These are phyloP conservation scores for Rana temporaria DNA, from an alignment of 2,113 vertebrate genomes.

Conservation along the genomic window DNA sequence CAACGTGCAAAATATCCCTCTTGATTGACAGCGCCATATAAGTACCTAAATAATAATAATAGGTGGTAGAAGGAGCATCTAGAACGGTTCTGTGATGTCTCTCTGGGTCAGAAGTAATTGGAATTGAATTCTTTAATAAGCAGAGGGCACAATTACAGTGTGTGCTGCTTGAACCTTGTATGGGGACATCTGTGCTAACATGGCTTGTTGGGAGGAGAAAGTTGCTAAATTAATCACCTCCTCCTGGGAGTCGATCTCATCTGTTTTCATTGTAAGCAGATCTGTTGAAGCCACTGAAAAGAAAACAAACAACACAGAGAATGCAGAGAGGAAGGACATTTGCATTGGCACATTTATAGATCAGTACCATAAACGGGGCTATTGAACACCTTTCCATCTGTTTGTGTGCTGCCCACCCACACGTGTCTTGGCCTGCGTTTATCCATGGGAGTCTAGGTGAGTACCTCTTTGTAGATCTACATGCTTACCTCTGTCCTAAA, in stretches of 20 bases:
- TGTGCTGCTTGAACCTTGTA: background rate
- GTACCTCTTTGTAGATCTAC: no score
- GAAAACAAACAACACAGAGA: slow-evolving; percentile 18
- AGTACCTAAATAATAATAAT: no score
- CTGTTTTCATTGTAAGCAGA: slow-evolving; percentile 29
- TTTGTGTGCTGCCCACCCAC: no score
- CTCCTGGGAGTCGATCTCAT: slow-evolving; percentile 30
- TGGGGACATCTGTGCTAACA: slow-evolving; percentile 28
- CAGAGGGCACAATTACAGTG: background rate
- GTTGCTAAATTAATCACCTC: background rate
- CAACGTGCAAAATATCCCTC: no score
- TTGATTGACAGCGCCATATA: no score
- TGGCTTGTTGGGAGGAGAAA: background rate
- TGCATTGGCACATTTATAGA: background rate
- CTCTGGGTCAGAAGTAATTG: background rate
- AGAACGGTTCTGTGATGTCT: background rate
- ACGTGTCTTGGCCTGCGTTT: no score
- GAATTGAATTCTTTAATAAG: background rate
- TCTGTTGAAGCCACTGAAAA: background rate
- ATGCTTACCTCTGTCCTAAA: no score
- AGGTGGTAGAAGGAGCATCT: no score
- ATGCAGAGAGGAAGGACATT: slow-evolving; percentile 18
- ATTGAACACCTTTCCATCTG: no score
- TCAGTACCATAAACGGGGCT: background rate
- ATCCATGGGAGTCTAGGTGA: no score